phyloP scores from a whole-genome alignment of 2,888 invertebrate species.

The Ypsolopha scabrella region DNA sequence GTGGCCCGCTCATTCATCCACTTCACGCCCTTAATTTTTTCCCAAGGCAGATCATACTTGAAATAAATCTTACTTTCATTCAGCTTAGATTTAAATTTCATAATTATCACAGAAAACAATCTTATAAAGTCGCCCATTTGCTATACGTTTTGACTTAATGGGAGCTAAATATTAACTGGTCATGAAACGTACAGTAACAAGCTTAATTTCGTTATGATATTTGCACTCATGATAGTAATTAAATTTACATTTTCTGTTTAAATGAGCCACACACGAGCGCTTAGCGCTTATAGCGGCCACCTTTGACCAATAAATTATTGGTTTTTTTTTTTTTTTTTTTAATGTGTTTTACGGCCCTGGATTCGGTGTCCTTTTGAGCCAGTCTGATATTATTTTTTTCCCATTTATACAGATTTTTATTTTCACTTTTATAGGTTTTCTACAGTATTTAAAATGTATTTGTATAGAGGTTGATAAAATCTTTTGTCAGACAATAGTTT shows the following conservation, averaged over 20 bases:
- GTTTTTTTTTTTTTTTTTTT: too few relatives aligned
- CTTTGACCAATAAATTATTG: too few relatives aligned
- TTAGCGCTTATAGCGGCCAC: too few relatives aligned
- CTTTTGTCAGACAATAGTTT: too few relatives aligned
- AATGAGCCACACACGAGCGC: background rate
- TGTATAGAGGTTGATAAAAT: too few relatives aligned
- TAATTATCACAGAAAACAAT: slow-evolving; percentile 65
- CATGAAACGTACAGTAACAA: slow-evolving; percentile 44
- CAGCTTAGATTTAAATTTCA: slow-evolving; percentile 66
- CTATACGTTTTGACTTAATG: slow-evolving; percentile 22
- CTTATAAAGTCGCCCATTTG: slow-evolving; percentile 64
- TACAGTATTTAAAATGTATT: too few relatives aligned
- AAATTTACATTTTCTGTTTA: slow-evolving; percentile 41
- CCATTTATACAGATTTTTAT: too few relatives aligned
- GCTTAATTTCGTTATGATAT: slow-evolving; percentile 29
- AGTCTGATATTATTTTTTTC: too few relatives aligned
- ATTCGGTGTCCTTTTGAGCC: too few relatives aligned
- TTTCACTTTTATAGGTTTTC: too few relatives aligned
- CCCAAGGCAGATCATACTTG: slow-evolving; percentile 55
- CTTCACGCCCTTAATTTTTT: slow-evolving; percentile 65
- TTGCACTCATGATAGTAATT: slow-evolving; percentile 45
- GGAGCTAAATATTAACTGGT: slow-evolving; percentile 36
- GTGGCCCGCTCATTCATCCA: slow-evolving; percentile 86
- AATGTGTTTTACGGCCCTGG: too few relatives aligned
- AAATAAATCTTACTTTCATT: slow-evolving; percentile 60